Evolutionary conservation across 2,888 invertebrate genomes (phyloP).

Genomic region (Gasteruption jaculator): DNA sequence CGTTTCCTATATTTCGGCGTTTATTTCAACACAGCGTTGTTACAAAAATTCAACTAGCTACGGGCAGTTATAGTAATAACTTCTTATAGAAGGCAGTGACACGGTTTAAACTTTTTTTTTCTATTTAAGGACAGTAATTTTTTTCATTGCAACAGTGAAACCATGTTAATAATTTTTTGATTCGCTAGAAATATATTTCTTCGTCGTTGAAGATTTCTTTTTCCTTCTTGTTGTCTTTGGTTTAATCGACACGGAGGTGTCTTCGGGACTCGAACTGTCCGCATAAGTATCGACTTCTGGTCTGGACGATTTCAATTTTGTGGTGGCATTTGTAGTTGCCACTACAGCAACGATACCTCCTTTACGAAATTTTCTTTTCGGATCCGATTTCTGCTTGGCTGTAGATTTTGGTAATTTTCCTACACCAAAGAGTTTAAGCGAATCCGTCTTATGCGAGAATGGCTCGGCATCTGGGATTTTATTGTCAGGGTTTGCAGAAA

Average conservation of each 20-base stretch:
- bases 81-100: too few relatives aligned
- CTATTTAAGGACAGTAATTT: too few relatives aligned
- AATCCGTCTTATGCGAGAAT: constrained; percentile 27
- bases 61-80: too few relatives aligned
- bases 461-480: too few relatives aligned
- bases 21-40: too few relatives aligned
- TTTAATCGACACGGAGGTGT: constrained; percentile 22
- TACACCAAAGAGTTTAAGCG: constrained; percentile 34
- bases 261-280: constrained; percentile 39
- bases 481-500: too few relatives aligned
- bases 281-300: constrained; percentile 24
- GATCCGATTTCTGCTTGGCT: constrained; percentile 37
- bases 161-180: constrained; percentile 3
- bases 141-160: not conserved
- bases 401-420: constrained; percentile 32
- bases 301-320: constrained; percentile 5
- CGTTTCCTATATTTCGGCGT: too few relatives aligned
- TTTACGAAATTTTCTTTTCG: constrained; percentile 56
- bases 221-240: constrained; percentile 28
- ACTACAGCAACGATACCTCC: constrained; percentile 56
- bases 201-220: constrained; percentile 22
- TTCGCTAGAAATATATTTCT: constrained; percentile 34
- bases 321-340: constrained; percentile 12
- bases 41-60: too few relatives aligned
- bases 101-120: too few relatives aligned